Conservation (phyloP, 2,113 vertebrate species). For the Beaufortia kweichowensis region DNA sequence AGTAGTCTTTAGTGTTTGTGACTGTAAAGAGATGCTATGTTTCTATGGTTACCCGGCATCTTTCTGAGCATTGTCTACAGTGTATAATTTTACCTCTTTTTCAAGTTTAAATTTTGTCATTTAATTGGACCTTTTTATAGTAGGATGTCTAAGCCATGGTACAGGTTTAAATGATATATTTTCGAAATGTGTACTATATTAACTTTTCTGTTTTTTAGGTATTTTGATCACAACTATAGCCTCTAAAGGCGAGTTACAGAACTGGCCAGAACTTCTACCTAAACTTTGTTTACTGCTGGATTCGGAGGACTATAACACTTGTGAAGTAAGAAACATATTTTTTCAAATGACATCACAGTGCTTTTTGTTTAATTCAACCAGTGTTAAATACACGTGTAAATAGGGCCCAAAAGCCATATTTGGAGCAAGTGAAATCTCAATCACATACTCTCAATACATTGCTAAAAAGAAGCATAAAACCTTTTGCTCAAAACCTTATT, state of each 20-base stretch:
- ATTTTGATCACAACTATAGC: slow-evolving; percentile 98
- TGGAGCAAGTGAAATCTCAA: no score
- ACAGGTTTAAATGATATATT: no score
- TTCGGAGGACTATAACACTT: slow-evolving; percentile 98
- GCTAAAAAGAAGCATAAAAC: no score
- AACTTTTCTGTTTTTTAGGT: slow-evolving; percentile 70
- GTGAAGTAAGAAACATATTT: slow-evolving; percentile 79
- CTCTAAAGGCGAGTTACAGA: slow-evolving; percentile 94
- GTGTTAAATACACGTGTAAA: no score
- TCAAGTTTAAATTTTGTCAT: not conserved
- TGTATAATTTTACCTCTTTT: not conserved
- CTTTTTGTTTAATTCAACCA: no score
- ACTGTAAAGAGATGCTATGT: not conserved
- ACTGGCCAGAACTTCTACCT: slow-evolving; percentile 96
- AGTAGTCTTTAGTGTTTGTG: not conserved
- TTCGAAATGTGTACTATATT: no score
- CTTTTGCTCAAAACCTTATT: no score
- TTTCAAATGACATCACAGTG: not conserved
- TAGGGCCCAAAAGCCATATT: no score
- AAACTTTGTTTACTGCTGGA: slow-evolving; percentile 93
- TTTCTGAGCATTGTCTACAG: not conserved
- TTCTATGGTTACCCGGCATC: slow-evolving; percentile 21
- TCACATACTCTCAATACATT: no score
- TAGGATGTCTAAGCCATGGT: no score
- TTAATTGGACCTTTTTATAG: no score